Conservation (phyloP, 2,888 invertebrate genomes). For the Cantharis lateralis region DNA sequence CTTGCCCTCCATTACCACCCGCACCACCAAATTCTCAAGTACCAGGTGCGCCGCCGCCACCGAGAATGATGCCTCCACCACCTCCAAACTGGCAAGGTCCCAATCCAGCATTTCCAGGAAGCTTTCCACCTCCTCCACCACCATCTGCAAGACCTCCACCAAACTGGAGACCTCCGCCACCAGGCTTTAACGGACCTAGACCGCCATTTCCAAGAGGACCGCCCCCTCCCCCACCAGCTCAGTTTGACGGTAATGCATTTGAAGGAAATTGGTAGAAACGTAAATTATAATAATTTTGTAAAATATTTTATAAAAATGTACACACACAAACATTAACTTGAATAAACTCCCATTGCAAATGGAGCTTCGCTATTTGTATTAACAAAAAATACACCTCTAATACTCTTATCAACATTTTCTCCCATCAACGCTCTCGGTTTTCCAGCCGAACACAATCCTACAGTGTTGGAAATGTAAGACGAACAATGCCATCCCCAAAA, state of each 20-base stretch:
- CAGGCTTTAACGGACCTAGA: slow-evolving; percentile 60
- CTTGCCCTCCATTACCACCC: slow-evolving; percentile 45
- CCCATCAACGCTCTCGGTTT: slow-evolving; percentile 16
- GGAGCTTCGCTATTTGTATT: slow-evolving; percentile 61
- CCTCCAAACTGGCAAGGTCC: slow-evolving; percentile 47
- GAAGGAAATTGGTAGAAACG: slow-evolving; percentile 39
- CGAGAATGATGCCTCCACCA: slow-evolving; percentile 52
- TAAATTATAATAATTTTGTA: not conserved
- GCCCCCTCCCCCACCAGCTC: slow-evolving; percentile 68
- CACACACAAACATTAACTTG: not conserved
- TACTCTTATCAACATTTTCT: slow-evolving; percentile 19
- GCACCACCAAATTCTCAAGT: slow-evolving; percentile 53
- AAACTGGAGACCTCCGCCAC: slow-evolving; percentile 71
- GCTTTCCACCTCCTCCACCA: slow-evolving; percentile 63
- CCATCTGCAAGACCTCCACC: slow-evolving; percentile 65
- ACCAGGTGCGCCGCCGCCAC: slow-evolving; percentile 43
- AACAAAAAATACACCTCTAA: slow-evolving; percentile 61
- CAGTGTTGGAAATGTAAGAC: slow-evolving; percentile 61
- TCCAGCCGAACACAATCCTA: slow-evolving; percentile 63
- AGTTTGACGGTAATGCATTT: slow-evolving; percentile 39
- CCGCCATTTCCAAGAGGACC: slow-evolving; percentile 70
- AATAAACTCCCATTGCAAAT: slow-evolving; percentile 64
- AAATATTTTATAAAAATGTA: not conserved
- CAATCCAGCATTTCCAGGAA: slow-evolving; percentile 54
- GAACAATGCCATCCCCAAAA: slow-evolving; percentile 71